Conservation (phyloP, 2,888 invertebrate species). For the Drosophila peninsularis region DNA sequence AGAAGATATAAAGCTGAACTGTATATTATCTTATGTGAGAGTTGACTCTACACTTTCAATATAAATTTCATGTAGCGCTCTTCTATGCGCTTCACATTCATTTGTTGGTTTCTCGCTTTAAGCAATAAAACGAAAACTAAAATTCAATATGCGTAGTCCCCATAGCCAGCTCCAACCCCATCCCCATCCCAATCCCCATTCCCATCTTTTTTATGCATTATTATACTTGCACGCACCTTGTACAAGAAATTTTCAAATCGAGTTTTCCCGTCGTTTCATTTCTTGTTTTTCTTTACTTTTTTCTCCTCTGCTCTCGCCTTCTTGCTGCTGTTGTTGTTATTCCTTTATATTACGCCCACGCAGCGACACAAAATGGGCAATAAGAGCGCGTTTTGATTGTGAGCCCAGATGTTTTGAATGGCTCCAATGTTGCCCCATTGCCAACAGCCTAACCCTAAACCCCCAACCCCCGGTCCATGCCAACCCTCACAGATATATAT, state of each 20-base stretch:
- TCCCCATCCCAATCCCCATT: neutral
- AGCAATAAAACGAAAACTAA: conserved; percentile 2
- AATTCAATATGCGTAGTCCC: conserved; percentile 13
- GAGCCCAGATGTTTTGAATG: conserved; percentile 68
- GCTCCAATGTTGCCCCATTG: conserved; percentile 47
- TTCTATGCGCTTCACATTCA: conserved; percentile 5
- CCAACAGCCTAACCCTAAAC: conserved; percentile 57
- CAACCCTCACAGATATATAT: conserved; percentile 5
- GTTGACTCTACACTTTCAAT: too few species aligned
- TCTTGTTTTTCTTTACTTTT: conserved; percentile 22
- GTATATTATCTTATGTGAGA: neutral
- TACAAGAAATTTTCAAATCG: conserved; percentile 56
- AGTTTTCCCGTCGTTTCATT: conserved; percentile 48
- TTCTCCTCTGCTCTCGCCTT: neutral
- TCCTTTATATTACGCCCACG: conserved; percentile 58
- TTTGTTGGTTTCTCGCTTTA: conserved; percentile 2
- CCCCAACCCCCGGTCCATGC: neutral
- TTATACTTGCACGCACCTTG: conserved; percentile 32
- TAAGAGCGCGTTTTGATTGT: conserved; percentile 70
- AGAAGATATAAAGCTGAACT: too few species aligned
- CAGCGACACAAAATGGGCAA: conserved; percentile 65
- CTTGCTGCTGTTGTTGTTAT: neutral
- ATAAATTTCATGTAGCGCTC: neutral
- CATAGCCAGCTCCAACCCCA: neutral
- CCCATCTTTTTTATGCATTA: conserved; percentile 8